Evolutionary conservation across 2,113 vertebrate species (phyloP).

Genomic region (Phaethon lepturus): DNA sequence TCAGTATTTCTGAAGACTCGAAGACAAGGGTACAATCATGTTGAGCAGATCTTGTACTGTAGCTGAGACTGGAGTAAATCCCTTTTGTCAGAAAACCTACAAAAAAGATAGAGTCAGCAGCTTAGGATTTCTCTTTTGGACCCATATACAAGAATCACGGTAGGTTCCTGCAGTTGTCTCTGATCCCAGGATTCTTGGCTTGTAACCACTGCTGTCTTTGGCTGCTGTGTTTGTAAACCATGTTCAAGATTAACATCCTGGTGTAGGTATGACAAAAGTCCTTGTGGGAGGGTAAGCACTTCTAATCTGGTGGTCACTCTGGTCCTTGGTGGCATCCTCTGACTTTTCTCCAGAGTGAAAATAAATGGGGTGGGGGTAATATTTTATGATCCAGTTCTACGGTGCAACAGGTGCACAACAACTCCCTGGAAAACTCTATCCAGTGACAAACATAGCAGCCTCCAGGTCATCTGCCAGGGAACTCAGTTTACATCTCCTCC

Average conservation of each 20-base stretch:
- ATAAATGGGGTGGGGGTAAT: not conserved
- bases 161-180: not conserved
- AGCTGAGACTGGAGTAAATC: not conserved
- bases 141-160: not conserved
- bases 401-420: not conserved
- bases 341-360: not conserved
- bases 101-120: not conserved
- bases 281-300: not conserved
- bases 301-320: not conserved
- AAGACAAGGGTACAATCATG: not conserved
- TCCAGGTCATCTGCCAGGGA: not conserved
- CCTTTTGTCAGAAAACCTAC: not conserved
- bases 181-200: not conserved
- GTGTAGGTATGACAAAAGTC: not conserved
- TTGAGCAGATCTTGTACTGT: not conserved
- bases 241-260: not conserved
- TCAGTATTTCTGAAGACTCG: not conserved
- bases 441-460: not conserved
- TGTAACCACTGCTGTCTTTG: not conserved
- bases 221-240: not conserved
- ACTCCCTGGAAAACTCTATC: not conserved
- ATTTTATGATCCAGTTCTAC: not conserved
- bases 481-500: not conserved
- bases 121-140: not conserved
- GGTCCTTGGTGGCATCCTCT: not conserved